phyloP scores from a whole-genome alignment of 2,888 invertebrate species.

The Yponomeuta sedellus region DNA sequence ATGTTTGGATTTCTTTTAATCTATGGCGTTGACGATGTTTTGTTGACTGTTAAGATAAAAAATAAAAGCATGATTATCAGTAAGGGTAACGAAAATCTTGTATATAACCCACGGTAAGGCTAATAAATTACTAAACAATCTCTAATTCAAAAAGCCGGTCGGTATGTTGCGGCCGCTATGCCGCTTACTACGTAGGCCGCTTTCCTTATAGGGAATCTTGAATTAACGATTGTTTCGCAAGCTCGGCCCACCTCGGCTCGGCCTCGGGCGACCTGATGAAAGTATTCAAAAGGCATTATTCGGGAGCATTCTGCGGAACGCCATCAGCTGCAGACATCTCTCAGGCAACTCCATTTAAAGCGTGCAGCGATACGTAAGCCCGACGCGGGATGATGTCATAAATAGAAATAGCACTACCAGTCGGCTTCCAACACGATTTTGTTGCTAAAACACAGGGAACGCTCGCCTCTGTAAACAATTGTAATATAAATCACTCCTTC shows the following conservation, averaged over 20 bases:
- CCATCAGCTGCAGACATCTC: slow-evolving; percentile 71
- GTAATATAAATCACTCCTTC: slow-evolving; percentile 38
- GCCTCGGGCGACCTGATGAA: slow-evolving; percentile 47
- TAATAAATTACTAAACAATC: slow-evolving; percentile 4
- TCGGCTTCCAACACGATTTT: slow-evolving; percentile 52
- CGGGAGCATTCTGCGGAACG: slow-evolving; percentile 71
- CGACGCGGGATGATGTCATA: slow-evolving; percentile 77
- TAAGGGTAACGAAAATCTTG: too few relatives aligned
- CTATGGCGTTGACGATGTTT: background rate
- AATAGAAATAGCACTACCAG: slow-evolving; percentile 74
- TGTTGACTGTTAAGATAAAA: too few relatives aligned
- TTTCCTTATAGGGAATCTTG: slow-evolving; percentile 70
- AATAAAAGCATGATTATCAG: too few relatives aligned
- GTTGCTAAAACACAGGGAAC: slow-evolving; percentile 54
- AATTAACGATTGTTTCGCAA: slow-evolving; percentile 65
- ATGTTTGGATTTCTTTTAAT: slow-evolving; percentile 16
- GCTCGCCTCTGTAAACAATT: slow-evolving; percentile 24
- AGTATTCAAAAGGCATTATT: slow-evolving; percentile 69
- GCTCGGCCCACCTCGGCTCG: slow-evolving; percentile 45
- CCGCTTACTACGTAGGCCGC: slow-evolving; percentile 43
- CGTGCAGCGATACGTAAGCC: slow-evolving; percentile 76
- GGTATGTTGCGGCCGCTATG: slow-evolving; percentile 41
- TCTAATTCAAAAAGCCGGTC: background rate
- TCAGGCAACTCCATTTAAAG: slow-evolving; percentile 75
- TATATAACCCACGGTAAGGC: background rate